These are phyloP conservation scores for Discoglossus pictus DNA, from an alignment of 2,797 vertebrate genomes.

Conservation along the genomic window DNA sequence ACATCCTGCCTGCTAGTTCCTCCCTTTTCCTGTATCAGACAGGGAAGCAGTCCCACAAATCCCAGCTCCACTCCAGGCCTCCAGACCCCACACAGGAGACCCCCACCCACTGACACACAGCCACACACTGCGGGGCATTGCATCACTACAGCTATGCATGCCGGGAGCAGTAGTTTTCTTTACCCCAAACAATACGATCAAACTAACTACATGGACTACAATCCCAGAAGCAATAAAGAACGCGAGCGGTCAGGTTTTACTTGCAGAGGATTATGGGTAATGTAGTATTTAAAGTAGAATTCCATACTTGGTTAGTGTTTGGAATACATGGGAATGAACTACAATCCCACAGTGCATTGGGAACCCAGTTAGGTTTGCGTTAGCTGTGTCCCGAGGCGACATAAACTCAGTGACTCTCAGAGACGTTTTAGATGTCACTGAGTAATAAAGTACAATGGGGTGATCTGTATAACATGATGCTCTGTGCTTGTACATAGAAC, in stretches of 20 bases:
- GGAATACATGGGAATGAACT: background rate
- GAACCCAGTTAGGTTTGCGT: no score
- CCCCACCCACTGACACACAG: slow-evolving; percentile 15
- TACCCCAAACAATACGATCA: background rate
- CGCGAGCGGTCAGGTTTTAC: background rate
- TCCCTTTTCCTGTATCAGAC: background rate
- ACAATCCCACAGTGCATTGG: background rate
- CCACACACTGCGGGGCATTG: slow-evolving; percentile 13
- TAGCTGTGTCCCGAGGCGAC: no score
- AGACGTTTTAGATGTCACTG: no score
- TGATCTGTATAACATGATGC: no score
- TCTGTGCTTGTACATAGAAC: no score
- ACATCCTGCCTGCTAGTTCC: background rate
- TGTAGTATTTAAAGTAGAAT: background rate
- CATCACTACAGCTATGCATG: slow-evolving; percentile 50
- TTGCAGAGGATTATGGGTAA: background rate
- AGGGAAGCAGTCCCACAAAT: background rate
- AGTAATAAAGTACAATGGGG: no score
- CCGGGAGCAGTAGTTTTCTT: background rate
- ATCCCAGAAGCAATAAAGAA: background rate
- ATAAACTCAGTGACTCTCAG: no score
- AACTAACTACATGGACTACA: background rate
- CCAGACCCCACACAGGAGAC: background rate
- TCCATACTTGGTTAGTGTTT: background rate
- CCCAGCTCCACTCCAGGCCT: background rate